phyloP scores from a whole-genome alignment of 2,797 vertebrate species.

The Rhinoraja longicauda region DNA sequence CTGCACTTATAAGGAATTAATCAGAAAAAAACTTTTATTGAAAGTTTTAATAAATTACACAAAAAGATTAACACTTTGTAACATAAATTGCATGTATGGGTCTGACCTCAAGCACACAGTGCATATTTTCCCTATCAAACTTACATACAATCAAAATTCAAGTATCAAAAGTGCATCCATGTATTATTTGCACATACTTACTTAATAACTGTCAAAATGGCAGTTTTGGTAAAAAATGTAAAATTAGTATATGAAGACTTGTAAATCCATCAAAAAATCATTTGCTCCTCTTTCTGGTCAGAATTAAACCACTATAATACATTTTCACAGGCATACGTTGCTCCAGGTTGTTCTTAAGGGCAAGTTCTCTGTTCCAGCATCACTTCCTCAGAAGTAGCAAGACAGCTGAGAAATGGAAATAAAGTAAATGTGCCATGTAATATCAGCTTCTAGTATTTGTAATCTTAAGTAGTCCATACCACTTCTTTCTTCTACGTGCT shows the following conservation, averaged over 20 bases:
- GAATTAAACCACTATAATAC: constrained; percentile 13
- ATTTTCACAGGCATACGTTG: background rate
- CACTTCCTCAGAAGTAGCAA: constrained; percentile 25
- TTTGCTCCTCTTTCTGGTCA: constrained; percentile 11
- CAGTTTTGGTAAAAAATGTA: constrained; percentile 65
- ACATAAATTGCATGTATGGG: constrained; percentile 39
- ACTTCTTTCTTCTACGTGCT: constrained; percentile 19
- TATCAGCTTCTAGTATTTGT: constrained; percentile 27
- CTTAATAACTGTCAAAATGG: constrained; percentile 96
- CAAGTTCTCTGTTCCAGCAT: constrained; percentile 20
- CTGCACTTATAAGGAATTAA: background rate
- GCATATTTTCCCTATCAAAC: constrained; percentile 50
- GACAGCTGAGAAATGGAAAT: constrained; percentile 8
- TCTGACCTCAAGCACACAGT: constrained; percentile 38
- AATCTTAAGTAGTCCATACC: constrained; percentile 12
- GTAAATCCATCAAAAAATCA: constrained; percentile 31
- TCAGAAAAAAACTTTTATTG: constrained; percentile 32
- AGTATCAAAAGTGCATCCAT: constrained; percentile 99
- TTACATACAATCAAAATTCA: constrained; percentile 64
- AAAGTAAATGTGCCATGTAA: constrained; percentile 34
- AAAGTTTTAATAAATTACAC: constrained; percentile 39
- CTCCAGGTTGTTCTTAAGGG: constrained; percentile 17
- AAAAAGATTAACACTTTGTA: constrained; percentile 38
- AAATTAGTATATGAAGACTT: constrained; percentile 41
- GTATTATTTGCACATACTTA: constrained; percentile 91